Evolutionary conservation across 1,140 invertebrate species (phyloP).

Genomic region (Caenorhabditis brenneri): DNA sequence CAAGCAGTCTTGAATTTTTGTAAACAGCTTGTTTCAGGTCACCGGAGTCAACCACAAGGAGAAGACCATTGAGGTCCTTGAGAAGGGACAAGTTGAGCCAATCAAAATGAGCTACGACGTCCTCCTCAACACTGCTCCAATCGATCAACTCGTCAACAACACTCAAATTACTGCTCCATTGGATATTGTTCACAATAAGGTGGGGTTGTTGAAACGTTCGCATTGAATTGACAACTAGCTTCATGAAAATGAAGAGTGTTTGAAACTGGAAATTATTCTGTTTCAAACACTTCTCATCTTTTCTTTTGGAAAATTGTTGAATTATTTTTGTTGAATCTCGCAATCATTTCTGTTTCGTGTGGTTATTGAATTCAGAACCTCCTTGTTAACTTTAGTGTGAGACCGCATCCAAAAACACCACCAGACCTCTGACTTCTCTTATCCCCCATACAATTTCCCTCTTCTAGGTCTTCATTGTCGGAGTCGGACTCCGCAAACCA

Average conservation of each 20-base stretch:
- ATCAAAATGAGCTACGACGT: conserved; percentile 63
- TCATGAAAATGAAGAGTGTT: too few relatives aligned
- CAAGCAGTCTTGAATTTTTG: neutral
- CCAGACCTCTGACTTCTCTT: too few relatives aligned
- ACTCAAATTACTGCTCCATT: conserved; percentile 64
- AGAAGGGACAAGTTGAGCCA: conserved; percentile 53
- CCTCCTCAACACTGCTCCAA: conserved; percentile 68
- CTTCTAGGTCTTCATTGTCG: conserved; percentile 68
- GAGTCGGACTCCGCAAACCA: conserved; percentile 67
- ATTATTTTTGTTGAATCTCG: too few relatives aligned
- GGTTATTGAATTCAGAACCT: too few relatives aligned
- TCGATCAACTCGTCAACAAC: conserved; percentile 65
- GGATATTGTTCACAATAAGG: conserved; percentile 65
- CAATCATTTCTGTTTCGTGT: too few relatives aligned
- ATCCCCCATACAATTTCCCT: neutral
- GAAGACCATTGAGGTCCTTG: conserved; percentile 59
- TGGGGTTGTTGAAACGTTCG: neutral
- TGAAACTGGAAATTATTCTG: too few relatives aligned
- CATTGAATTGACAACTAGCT: too few relatives aligned
- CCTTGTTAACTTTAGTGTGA: too few relatives aligned
- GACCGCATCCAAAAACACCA: too few relatives aligned
- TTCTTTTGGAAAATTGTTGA: too few relatives aligned
- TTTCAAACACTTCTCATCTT: too few relatives aligned
- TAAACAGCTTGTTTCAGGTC: conserved; percentile 54
- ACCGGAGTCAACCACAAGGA: conserved; percentile 58